Base-by-base conservation (phyloP, 2,797 vertebrate genomes). In the Ctenopoma multispine region DNA sequence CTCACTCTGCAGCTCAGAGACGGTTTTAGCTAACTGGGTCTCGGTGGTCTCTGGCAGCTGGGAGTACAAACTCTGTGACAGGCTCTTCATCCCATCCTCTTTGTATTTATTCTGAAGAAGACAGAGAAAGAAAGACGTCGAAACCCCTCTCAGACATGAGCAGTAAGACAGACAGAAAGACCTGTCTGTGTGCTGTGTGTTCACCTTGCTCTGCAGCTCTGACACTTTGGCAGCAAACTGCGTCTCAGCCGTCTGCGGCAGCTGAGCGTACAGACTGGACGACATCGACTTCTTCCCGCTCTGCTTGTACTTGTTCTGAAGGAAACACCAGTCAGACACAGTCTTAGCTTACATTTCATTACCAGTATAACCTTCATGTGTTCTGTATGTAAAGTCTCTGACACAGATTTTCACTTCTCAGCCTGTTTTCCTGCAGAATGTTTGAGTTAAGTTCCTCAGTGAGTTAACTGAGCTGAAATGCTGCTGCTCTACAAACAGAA, bases 11-110 rank as follows among this genome's bases (percentile, higher is more conserved):
- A 89, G 84, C 67, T 84, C 82, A 0, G 85, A 81, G 1, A 86
- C 63, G 0, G 10, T 24, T 34, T 44, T 85, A 7, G 72, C 84
- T 0, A 88, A 47, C 69, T 87, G 87, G 0, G 94, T 98, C 74
- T 98, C 95, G 0, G 92, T 80, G 7, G 97, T 98, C 31, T 95
- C 93, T 1, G 96, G 91, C 79, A 98, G 95, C 71, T 90, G 93
- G 66, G 94, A 93, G 90, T 97, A 98, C n/a, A 97, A 83, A 65
- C 92, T 93, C 57, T 92, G 95, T 34, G 89, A 86, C 59, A 93
- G 93, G 54, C 90, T 87, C 89, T 20, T 87, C 40, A 95, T 92
- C 31, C 93, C 90, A 31, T 85, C 91, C 73, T 94, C 93, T 87
- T 94, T 96, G 80, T 98, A 98, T 72, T 96, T 97, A 57, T 86